Evolutionary conservation across 2,113 vertebrate species (phyloP).

Genomic region (Copsychus sechellarum): DNA sequence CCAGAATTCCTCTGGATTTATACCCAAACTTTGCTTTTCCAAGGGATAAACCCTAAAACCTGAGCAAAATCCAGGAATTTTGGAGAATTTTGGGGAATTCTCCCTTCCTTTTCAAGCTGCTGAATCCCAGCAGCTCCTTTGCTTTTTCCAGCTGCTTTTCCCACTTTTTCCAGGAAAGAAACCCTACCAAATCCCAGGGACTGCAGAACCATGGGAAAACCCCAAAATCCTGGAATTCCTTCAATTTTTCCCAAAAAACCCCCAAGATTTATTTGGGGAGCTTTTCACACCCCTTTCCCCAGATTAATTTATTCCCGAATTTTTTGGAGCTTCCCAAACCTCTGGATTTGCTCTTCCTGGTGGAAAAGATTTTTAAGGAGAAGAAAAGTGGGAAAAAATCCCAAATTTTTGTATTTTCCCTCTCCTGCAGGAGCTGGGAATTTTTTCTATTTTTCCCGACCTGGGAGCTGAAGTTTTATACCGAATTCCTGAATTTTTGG

Average conservation of each 20-base stretch:
- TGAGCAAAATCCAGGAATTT: not conserved
- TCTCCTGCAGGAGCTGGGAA: not conserved
- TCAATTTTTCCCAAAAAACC: accelerated
- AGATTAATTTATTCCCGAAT: not conserved
- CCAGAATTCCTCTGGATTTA: not conserved
- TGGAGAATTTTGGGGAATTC: not conserved
- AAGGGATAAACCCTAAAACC: not conserved
- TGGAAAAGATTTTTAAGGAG: not conserved
- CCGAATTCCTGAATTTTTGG: not conserved
- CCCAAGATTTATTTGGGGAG: not conserved
- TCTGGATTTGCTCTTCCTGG: not conserved
- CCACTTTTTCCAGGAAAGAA: not conserved
- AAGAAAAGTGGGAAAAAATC: not conserved
- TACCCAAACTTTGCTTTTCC: not conserved
- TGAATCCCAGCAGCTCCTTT: not conserved
- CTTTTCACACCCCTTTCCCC: not conserved
- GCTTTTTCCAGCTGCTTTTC: not conserved
- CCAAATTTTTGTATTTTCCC: not conserved
- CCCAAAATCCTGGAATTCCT: not conserved
- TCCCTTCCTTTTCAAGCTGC: not conserved
- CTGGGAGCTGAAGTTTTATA: not conserved
- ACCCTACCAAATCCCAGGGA: not conserved
- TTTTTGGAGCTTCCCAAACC: not conserved
- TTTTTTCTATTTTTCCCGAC: not conserved
- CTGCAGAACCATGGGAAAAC: not conserved